Evolutionary conservation across 2,888 invertebrate genomes (phyloP).

Genomic region (Mimas tiliae): DNA sequence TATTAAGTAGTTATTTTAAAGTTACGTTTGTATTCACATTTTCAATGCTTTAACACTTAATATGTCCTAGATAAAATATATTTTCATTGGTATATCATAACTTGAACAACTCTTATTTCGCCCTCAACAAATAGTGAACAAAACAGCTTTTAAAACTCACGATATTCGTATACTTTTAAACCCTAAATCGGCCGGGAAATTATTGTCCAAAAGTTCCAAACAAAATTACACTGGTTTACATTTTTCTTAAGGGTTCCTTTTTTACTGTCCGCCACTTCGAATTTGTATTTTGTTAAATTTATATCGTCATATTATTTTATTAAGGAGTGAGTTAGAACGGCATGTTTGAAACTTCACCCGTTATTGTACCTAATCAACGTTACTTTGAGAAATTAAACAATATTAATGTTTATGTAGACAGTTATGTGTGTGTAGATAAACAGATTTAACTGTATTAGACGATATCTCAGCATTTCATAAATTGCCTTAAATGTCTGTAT

Average conservation of each 20-base stretch:
- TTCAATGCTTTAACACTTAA: no score
- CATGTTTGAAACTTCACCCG: not conserved
- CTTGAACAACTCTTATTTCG: not conserved
- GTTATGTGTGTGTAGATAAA: not conserved
- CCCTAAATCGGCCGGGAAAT: conserved; percentile 37
- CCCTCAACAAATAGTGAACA: conserved; percentile 27
- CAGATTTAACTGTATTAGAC: conserved; percentile 5
- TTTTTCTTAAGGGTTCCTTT: conserved; percentile 51
- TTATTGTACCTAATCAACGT: conserved; percentile 3
- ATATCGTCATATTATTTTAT: not conserved
- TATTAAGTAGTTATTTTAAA: no score
- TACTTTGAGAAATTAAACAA: conserved; percentile 11
- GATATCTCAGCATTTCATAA: not conserved
- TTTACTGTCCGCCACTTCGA: conserved; percentile 50
- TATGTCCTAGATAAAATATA: not conserved
- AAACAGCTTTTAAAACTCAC: conserved; percentile 38
- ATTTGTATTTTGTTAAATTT: not conserved
- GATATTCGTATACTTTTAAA: conserved; percentile 36
- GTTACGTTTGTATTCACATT: no score
- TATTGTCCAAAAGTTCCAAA: conserved; percentile 55
- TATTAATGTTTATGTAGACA: not conserved
- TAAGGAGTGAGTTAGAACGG: not conserved
- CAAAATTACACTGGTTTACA: conserved; percentile 52
- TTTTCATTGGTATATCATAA: not conserved
- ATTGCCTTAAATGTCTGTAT: not conserved